Conservation (phyloP, 1,140 invertebrate species). For the Ptiloglossa arizonensis region DNA sequence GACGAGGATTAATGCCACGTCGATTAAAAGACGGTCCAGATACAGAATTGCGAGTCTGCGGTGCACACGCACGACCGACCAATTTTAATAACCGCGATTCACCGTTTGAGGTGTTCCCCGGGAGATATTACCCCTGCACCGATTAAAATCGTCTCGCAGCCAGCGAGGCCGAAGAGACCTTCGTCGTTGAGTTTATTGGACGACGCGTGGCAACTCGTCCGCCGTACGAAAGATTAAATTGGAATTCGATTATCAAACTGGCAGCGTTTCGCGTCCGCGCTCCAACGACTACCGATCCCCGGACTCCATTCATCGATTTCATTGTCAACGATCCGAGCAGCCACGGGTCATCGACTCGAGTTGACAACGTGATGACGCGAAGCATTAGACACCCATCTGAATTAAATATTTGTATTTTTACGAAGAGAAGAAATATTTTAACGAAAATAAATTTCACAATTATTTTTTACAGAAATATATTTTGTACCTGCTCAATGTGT, state of each 20-base stretch:
- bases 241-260: conserved; percentile 9
- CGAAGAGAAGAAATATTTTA: too few relatives aligned
- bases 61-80: background rate
- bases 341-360: too few relatives aligned
- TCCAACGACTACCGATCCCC: too few relatives aligned
- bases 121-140: background rate
- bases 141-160: conserved; percentile 6
- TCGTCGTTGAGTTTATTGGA: background rate
- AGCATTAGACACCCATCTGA: too few relatives aligned
- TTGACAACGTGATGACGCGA: too few relatives aligned
- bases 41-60: too few relatives aligned
- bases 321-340: too few relatives aligned
- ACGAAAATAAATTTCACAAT: too few relatives aligned
- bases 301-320: too few relatives aligned
- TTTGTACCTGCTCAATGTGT: too few relatives aligned
- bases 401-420: too few relatives aligned
- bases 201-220: background rate
- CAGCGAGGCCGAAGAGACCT: background rate
- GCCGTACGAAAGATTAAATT: conserved; percentile 13
- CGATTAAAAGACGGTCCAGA: conserved; percentile 1
- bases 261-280: background rate
- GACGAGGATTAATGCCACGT: background rate
- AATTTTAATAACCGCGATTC: conserved; percentile 24
- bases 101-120: conserved; percentile 14
- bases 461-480: too few relatives aligned